Base-by-base conservation (phyloP, 2,888 invertebrate genomes). In the Megastigmus dorsalis region DNA sequence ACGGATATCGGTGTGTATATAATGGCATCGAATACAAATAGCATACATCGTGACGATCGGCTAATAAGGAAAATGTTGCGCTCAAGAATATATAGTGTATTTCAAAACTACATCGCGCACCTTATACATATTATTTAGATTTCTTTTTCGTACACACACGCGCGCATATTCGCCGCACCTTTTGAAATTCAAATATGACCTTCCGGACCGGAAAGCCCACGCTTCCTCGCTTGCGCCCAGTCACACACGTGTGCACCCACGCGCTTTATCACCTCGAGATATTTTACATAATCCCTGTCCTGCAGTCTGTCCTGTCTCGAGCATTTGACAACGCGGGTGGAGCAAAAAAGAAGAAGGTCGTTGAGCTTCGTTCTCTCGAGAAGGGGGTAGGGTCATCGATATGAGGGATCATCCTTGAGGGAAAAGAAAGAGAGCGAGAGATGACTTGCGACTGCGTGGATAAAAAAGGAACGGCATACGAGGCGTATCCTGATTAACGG, bases 401-500 rank as follows among this genome's bases (percentile, higher is more conserved):
- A 60, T 30, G 62, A 36, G 75, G 71, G 54, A 54, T 68, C 66
- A 79, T 80, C 78, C 78, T 79, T 78, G 78, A 68, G 36, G 28
- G 5, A 67, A 69, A 74, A 75, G 66, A 79, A 48, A 74, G 59
- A 43, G 65, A 43, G n/a, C n/a, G n/a, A n/a, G n/a, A n/a, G n/a
- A n/a, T n/a, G n/a, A n/a, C n/a, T n/a, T n/a, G n/a, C n/a, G n/a
- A n/a, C n/a, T n/a, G n/a, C n/a, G n/a, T n/a, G n/a, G n/a, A n/a
- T n/a, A n/a, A n/a, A n/a, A n/a, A 74, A 63, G 54, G 54, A 45
- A 36, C 55, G 26, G 5, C n/a, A 26, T 30, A 30, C 54, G 77
- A 78, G 43, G 70, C 54, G 80, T 79, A 78, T 81, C 80, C 80
- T 80, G 79, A 80, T 82, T 81, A 79, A 67, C 67, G 66, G 54